Base-by-base conservation (phyloP, 2,113 vertebrate genomes). In the Dendropsophus ebraccatus region DNA sequence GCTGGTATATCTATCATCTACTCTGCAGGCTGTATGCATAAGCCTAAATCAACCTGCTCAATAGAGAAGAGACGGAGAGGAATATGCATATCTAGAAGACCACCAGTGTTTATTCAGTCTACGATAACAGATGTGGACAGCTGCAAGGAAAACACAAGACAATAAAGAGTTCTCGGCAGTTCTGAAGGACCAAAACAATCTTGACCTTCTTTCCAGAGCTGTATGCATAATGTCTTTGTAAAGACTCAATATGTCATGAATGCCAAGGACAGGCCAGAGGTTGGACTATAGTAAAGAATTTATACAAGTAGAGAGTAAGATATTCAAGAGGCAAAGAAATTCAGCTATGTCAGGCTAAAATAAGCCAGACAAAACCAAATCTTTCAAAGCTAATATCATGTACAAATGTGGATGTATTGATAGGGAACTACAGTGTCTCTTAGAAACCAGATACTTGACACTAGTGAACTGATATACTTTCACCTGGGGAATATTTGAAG, bases 1-100 rank as follows among this genome's bases (percentile, higher is more conserved):
- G 12, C n/a, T 12, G 58, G 50, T 12, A 86, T 72, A 80, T 80
- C 62, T 79, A 37, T 86, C 65, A 86, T 81, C 84, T 80, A 65
- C 28, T 70, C 23, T 45, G n/a, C 76, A 81, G 84, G 75, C 65
- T 86, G 49, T 73, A 58, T 86, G 49, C n/a, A 49, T 47, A 16
- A 58, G 16, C 14, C 76, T 81, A 35, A 58, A 85, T 69, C 30
- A 56, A 54, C n/a, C 84, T 47, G 9, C 73, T 50, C 21, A 74
- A 52, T 45, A 25, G 19, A 85, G 41, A 77, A 25, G 67, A 67
- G 49, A 45, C 2, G 17, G 74, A 28, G 74, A 45, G 62, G 47
- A 62, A 58, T 58, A 52, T 17, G 50, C 47, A 86, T 80, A 80
- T 80, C 49, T 80, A 13, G 13, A 58, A 58, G 4, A 25, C 37